A percentile compares a stretch with the other conserved stretches of the same genome.
phyloP scores from a whole-genome alignment of 2,888 invertebrate species.

The Cybosia mesomella region DNA sequence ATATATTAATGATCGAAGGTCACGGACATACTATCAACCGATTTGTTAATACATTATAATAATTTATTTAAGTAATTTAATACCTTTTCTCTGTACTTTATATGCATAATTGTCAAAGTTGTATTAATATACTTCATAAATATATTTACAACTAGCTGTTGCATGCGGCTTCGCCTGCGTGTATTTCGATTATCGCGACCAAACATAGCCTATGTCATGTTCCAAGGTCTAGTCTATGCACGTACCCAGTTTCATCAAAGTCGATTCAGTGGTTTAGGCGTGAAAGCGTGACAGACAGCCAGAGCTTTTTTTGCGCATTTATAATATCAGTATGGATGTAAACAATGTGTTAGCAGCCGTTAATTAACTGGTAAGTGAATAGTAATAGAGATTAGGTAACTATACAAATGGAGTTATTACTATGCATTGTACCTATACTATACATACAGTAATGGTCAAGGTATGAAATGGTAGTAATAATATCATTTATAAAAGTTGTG shows the following conservation, averaged over 20 bases:
- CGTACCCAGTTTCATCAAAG: too few relatives aligned
- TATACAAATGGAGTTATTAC: neutral
- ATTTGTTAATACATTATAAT: neutral
- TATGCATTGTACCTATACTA: neutral
- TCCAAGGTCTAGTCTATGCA: too few relatives aligned
- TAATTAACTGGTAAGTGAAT: neutral
- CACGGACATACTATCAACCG: neutral
- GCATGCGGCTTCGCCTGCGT: too few relatives aligned
- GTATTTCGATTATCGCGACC: too few relatives aligned
- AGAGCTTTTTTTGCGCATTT: too few relatives aligned
- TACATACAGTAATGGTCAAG: neutral
- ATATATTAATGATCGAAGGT: neutral
- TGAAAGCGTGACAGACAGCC: too few relatives aligned
- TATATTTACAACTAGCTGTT: too few relatives aligned
- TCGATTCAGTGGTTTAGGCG: too few relatives aligned
- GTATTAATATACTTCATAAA: neutral
- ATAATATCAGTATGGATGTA: too few relatives aligned
- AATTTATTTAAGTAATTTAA: slow-evolving; percentile 2
- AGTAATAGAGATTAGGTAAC: neutral
- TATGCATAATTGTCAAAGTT: neutral
- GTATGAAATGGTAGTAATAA: too few relatives aligned
- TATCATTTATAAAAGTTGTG: too few relatives aligned
- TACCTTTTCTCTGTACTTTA: neutral
- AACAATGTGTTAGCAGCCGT: neutral
- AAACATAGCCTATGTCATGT: too few relatives aligned